phyloP scores from a whole-genome alignment of 2,797 vertebrate species.

The Tolypeutes matacus region DNA sequence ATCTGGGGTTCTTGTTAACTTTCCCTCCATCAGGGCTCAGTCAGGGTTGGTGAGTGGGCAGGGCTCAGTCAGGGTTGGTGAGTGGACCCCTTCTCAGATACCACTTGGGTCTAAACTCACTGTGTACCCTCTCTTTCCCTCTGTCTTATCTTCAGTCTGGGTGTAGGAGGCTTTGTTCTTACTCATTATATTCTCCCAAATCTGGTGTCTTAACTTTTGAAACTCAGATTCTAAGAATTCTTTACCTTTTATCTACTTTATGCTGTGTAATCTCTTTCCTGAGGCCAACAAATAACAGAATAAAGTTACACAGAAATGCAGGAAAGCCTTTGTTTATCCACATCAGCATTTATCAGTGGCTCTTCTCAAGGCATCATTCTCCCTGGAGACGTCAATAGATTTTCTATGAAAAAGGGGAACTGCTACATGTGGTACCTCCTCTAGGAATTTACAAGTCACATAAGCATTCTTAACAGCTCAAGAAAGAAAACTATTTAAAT shows the following conservation, averaged over 20 bases:
- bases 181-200: neutral
- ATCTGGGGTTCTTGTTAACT: neutral
- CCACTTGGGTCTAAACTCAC: neutral
- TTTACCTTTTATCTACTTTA: neutral
- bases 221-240: conserved; percentile 10
- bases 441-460: neutral
- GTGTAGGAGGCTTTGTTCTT: conserved; percentile 13
- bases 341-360: neutral
- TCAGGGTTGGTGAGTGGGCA: neutral
- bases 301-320: neutral
- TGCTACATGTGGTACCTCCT: neutral
- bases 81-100: neutral
- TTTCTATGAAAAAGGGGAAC: conserved; percentile 3
- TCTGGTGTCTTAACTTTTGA: conserved; percentile 34
- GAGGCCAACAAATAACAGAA: neutral
- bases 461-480: neutral
- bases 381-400: neutral
- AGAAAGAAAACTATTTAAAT: conserved; percentile 10
- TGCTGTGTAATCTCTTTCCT: neutral
- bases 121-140: neutral
- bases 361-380: neutral
- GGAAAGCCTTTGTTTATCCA: neutral
- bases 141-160: neutral
- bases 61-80: neutral
- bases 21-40: neutral